Conservation (phyloP, 2,797 vertebrate genomes). For the Phalloptychus januarius region DNA sequence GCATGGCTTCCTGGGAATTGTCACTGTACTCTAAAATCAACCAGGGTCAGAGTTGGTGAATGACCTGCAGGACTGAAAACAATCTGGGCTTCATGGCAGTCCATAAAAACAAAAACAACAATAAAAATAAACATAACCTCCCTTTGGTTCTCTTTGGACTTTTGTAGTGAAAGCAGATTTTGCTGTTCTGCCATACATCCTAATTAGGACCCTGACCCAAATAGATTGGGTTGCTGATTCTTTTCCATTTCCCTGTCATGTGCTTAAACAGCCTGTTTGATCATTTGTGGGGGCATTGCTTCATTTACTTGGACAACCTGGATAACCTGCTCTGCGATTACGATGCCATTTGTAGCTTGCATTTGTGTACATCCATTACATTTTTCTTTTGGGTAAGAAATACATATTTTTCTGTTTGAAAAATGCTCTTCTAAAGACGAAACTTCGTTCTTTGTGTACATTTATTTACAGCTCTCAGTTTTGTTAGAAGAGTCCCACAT, state of each 20-base stretch:
- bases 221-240: constrained; percentile 38
- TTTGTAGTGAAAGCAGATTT: constrained; percentile 24
- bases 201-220: constrained; percentile 48
- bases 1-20: constrained; percentile 45
- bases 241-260: constrained; percentile 14
- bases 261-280: constrained; percentile 43
- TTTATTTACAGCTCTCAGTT: constrained; percentile 59
- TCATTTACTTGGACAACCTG: constrained; percentile 8
- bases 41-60: constrained; percentile 22
- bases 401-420: constrained; percentile 4
- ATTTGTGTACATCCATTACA: background rate
- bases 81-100: constrained; percentile 27
- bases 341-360: constrained; percentile 1
- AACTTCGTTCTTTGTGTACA: constrained; percentile 5
- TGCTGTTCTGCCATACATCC: constrained; percentile 24
- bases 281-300: constrained; percentile 20
- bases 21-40: constrained; percentile 29
- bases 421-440: constrained; percentile 19
- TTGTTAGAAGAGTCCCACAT: constrained; percentile 25
- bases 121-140: constrained; percentile 24
- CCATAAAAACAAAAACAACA: constrained; percentile 14
- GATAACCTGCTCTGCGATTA: constrained; percentile 26
- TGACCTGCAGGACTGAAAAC: constrained; percentile 42
- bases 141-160: constrained; percentile 31
- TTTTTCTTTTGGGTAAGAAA: constrained; percentile 8